Evolutionary conservation across 2,113 vertebrate species (phyloP), one percentile per base, ranked within the genome.

Genomic region (Gambusia holbrooki): DNA sequence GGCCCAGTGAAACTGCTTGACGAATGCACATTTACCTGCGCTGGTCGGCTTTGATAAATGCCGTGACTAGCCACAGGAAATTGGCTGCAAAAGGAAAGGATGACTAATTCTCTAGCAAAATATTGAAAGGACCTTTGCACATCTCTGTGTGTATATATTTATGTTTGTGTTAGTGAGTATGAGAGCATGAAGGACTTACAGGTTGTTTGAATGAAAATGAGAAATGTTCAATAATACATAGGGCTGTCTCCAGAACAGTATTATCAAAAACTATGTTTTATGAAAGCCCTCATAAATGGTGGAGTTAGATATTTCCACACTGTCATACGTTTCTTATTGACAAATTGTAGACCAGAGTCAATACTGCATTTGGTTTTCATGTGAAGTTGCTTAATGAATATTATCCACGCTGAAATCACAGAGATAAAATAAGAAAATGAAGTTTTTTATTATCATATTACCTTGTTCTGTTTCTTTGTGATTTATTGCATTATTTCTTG

Each of bases 171-270:
- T 62, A 66, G 64, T 72, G 74, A 60, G 40, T 63, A 48, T 66
- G 48, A 69, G 37, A 65, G 81, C 28, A 32, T 83, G 81, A 88
- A 87, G 82, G 86, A 87, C 87, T 92, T 91, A 82, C 91, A 89
- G 90, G 89, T 92, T 91, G 90, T 89, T 92, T 94, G 89, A 94
- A 92, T 94, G 90, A 93, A 94, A 94, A 93, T 92, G 85, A 92
- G 90, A 82, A 71, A 85, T 88, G 85, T 93, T 94, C 87, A 93
- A 92, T 93, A 93, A 94, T 93, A 93, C 90, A 93, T 93, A 90
- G 92, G 87, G 88, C 81, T 87, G 88, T 90, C 78, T 90, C 83
- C 84, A 80, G 83, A 90, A 83, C 84, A 88, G 89, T 88, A 94
- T 93, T 93, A 93, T 87, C 90, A 90, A 93, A 89, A 90, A 93